phyloP scores from a whole-genome alignment of 2,797 vertebrate genomes.

The Gallirallus australis region DNA sequence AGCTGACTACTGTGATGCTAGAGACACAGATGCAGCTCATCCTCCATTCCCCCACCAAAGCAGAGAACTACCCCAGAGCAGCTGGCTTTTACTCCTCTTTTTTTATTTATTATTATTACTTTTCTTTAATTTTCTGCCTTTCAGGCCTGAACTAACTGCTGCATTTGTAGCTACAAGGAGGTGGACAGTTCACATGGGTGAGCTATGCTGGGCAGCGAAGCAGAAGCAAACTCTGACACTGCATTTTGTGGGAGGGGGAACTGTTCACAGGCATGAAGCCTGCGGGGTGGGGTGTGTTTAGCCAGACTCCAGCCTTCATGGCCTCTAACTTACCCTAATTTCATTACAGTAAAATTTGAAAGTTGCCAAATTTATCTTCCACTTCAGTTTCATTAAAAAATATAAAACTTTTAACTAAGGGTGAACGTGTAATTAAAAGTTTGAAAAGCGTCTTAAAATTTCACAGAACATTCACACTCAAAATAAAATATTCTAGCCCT shows the following conservation, averaged over 20 bases:
- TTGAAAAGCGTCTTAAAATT: not conserved
- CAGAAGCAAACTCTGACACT: not conserved
- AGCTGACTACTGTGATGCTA: accelerated
- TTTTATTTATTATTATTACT: too few relatives aligned
- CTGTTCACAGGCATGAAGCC: not conserved
- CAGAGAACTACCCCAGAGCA: not conserved
- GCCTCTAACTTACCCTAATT: not conserved
- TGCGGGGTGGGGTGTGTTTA: not conserved
- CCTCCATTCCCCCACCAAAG: not conserved
- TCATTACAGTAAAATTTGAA: not conserved
- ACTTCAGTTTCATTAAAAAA: not conserved
- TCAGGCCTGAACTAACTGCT: not conserved
- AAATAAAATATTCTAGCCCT: not conserved
- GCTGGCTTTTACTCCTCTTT: not conserved
- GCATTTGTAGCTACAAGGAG: not conserved
- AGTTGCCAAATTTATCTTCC: not conserved
- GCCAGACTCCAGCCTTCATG: not conserved
- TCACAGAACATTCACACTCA: not conserved
- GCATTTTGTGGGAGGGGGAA: not conserved
- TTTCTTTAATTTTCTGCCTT: not conserved
- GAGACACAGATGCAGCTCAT: not conserved
- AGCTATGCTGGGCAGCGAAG: not conserved
- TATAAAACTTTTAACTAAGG: not conserved
- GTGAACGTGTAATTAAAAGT: not conserved
- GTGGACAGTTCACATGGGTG: not conserved